phyloP scores from a whole-genome alignment of 2,113 vertebrate genomes.

The Salvelinus namaycush region DNA sequence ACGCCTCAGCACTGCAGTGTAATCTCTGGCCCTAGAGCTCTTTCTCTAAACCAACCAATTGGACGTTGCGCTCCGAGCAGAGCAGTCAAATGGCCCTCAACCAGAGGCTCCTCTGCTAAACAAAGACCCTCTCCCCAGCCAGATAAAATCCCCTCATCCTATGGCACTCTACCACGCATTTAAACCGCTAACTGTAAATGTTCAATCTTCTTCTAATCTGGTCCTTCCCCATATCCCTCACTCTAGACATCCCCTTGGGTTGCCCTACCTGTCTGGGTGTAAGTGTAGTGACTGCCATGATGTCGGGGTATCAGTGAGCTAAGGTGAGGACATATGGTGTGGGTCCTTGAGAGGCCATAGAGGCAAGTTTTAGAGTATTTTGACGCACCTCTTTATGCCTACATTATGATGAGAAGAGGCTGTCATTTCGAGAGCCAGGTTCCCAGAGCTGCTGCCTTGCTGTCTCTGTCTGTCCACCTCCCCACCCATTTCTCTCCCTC shows the following conservation, averaged over 20 bases:
- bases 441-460: conserved; percentile 8
- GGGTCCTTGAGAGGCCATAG: no score
- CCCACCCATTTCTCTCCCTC: conserved; percentile 30
- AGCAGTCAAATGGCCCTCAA: conserved; percentile 35
- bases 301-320: no score
- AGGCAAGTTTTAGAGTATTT: no score
- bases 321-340: no score
- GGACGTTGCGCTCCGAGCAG: conserved; percentile 44
- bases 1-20: conserved; percentile 73
- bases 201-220: neutral
- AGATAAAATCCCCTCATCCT: neutral
- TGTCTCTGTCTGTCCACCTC: conserved; percentile 7
- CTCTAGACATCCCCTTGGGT: conserved; percentile 30
- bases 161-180: conserved; percentile 1
- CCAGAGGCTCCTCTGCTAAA: conserved; percentile 44
- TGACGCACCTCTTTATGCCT: no score
- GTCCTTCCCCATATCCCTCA: neutral
- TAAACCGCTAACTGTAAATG: neutral
- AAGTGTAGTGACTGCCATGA: no score
- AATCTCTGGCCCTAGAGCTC: conserved; percentile 65
- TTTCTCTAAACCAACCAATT: conserved; percentile 58
- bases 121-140: conserved; percentile 33
- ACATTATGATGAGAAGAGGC: conserved; percentile 38
- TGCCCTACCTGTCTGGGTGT: neutral
- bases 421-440: conserved; percentile 45